Conservation (phyloP, 2,797 vertebrate genomes). For the Pseudochirops corinnae region DNA sequence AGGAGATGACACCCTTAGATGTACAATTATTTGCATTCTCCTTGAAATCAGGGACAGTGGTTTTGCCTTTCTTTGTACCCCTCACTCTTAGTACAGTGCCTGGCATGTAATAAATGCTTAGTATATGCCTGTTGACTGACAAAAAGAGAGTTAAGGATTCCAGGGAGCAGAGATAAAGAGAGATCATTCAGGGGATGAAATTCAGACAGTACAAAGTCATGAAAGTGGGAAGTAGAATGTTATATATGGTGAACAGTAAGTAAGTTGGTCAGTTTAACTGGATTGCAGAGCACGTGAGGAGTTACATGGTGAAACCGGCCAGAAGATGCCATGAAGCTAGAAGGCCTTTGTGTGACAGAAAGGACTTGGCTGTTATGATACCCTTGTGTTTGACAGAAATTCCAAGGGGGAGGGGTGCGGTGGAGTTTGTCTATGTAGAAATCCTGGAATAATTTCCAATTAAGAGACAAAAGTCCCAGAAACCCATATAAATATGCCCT, state of each 20-base stretch:
- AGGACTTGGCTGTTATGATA: neutral
- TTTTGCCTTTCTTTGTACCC: neutral
- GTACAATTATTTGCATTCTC: neutral
- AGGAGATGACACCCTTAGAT: neutral
- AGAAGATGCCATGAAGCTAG: neutral
- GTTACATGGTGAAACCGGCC: neutral
- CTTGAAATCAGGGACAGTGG: neutral
- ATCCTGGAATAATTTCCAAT: neutral
- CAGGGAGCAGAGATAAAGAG: neutral
- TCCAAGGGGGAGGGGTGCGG: neutral
- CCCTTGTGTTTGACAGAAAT: neutral
- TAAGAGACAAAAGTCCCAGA: neutral
- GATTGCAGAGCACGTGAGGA: neutral
- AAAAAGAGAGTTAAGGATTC: neutral
- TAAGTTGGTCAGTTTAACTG: neutral
- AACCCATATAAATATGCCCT: neutral
- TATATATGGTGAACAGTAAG: neutral
- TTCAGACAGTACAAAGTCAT: neutral
- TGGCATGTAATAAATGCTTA: neutral
- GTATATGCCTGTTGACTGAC: neutral
- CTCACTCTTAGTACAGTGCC: neutral
- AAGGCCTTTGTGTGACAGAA: neutral
- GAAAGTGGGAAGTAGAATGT: neutral
- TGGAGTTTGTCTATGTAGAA: neutral
- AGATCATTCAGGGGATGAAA: neutral